Evolutionary conservation across 2,888 invertebrate genomes (phyloP).

Genomic region (Linnaemya tessellans): DNA sequence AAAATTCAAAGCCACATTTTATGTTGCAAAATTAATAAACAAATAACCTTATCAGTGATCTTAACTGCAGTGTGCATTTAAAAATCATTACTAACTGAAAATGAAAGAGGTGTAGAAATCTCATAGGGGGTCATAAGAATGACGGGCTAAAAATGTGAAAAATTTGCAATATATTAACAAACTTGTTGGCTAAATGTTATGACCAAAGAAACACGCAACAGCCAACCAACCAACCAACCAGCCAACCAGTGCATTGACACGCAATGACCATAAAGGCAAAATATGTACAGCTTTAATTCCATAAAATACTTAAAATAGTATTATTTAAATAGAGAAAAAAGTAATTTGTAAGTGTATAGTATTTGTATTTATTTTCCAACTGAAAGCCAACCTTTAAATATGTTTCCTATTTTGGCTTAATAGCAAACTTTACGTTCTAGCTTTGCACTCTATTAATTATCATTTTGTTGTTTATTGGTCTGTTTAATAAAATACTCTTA

Average conservation of each 20-base stretch:
- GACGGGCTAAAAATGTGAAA: constrained; percentile 25
- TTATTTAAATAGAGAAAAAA: not conserved
- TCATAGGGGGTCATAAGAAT: not conserved
- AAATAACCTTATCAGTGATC: constrained; percentile 53
- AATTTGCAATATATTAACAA: constrained; percentile 60
- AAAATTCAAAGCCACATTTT: not conserved
- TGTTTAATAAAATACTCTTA: not conserved
- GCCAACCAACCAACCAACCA: not conserved
- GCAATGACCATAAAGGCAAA: constrained; percentile 49
- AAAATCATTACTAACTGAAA: constrained; percentile 49
- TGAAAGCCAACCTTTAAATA: constrained; percentile 6
- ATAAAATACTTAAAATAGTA: not conserved
- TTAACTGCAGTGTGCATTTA: constrained; percentile 58
- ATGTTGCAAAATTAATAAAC: constrained; percentile 39
- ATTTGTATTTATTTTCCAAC: constrained; percentile 11
- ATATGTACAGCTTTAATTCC: not conserved
- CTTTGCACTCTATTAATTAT: not conserved
- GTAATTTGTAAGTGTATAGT: constrained; percentile 1
- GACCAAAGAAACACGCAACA: constrained; percentile 48
- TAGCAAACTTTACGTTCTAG: not conserved
- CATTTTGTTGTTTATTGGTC: not conserved
- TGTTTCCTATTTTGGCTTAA: not conserved
- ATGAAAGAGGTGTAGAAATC: constrained; percentile 17
- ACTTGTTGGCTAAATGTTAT: constrained; percentile 60
- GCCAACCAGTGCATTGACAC: constrained; percentile 23